phyloP scores from a whole-genome alignment of 2,888 invertebrate species.

The Tenthredo scrophulariae region DNA sequence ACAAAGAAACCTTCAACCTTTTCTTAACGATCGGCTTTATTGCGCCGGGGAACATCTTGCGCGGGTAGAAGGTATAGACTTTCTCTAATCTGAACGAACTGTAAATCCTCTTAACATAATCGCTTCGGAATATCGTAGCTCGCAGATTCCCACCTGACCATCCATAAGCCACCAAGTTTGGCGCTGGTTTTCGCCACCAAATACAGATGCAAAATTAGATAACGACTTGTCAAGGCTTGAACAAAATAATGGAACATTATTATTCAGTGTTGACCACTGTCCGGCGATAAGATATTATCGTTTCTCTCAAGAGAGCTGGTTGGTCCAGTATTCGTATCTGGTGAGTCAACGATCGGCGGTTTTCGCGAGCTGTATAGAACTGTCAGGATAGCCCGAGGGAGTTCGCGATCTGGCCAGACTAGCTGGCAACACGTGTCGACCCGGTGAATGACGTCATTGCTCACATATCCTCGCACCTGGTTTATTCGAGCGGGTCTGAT shows the following conservation, averaged over 20 bases:
- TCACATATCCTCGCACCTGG: slow-evolving; percentile 54
- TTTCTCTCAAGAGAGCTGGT: slow-evolving; percentile 8
- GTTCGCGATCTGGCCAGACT: slow-evolving; percentile 67
- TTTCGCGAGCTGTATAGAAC: slow-evolving; percentile 43
- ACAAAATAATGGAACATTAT: neutral
- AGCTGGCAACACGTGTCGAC: slow-evolving; percentile 68
- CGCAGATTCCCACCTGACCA: neutral
- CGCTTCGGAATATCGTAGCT: neutral
- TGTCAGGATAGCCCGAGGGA: slow-evolving; percentile 56
- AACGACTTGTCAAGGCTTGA: neutral
- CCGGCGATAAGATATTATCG: neutral
- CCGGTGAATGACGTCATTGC: slow-evolving; percentile 68
- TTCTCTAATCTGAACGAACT: slow-evolving; percentile 31
- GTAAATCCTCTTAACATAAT: slow-evolving; percentile 29
- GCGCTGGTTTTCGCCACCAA: neutral
- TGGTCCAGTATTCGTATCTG: slow-evolving; percentile 1
- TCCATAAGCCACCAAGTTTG: neutral
- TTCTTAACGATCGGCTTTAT: neutral
- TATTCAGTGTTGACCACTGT: neutral
- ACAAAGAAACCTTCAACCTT: slow-evolving; percentile 34
- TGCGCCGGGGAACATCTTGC: neutral
- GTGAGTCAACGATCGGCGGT: slow-evolving; percentile 49
- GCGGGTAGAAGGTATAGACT: neutral
- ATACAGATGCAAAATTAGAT: neutral
- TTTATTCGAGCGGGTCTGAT: slow-evolving; percentile 47